Conservation (phyloP, 2,797 vertebrate genomes). For the Arremon brunneinucha region DNA sequence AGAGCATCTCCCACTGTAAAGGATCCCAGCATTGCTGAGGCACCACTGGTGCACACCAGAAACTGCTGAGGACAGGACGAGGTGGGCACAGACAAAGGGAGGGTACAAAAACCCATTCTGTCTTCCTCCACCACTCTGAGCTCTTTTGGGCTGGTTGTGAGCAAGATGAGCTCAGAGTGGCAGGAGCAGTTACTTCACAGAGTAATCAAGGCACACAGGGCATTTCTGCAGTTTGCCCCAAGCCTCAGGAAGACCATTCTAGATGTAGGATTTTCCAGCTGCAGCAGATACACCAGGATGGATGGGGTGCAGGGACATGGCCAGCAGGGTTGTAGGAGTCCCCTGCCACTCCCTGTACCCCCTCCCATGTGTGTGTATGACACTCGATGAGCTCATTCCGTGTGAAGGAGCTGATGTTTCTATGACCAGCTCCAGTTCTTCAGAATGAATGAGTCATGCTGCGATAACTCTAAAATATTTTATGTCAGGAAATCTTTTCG, state of each 20-base stretch:
- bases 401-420: accelerated
- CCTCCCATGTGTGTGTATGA: accelerated
- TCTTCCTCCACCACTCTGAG: not conserved
- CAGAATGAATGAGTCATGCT: not conserved
- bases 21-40: not conserved
- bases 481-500: not conserved
- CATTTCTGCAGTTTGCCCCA: not conserved
- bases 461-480: not conserved
- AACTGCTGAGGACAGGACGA: not conserved
- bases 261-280: not conserved
- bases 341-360: not conserved
- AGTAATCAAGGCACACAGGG: not conserved
- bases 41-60: not conserved
- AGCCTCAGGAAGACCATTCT: not conserved
- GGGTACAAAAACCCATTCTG: accelerated
- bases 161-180: not conserved
- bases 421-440: not conserved
- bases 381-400: accelerated
- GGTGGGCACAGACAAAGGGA: not conserved
- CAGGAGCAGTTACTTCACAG: not conserved
- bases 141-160: not conserved
- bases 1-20: not conserved
- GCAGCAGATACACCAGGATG: not conserved
- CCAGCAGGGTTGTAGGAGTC: accelerated
- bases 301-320: not conserved